phyloP scores from a whole-genome alignment of 2,113 vertebrate species.

The Periophthalmus modestus region DNA sequence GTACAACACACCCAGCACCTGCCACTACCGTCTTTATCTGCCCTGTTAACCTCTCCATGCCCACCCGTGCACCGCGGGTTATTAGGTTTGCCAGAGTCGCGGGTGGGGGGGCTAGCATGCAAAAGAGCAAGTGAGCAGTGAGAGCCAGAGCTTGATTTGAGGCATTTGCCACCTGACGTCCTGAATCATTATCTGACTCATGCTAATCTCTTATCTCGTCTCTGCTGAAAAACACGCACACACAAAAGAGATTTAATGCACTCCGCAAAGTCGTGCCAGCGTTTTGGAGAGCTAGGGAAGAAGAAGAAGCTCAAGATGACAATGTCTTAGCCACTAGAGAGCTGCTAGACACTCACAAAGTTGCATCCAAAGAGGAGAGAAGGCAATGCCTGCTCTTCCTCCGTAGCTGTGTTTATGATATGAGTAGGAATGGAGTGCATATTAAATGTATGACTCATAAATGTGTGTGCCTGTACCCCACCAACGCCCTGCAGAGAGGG shows the following conservation, averaged over 20 bases:
- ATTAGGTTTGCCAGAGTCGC: constrained; percentile 56
- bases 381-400: constrained; percentile 53
- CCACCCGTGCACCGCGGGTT: constrained; percentile 55
- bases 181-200: constrained; percentile 78
- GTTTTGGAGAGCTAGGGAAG: constrained; percentile 37
- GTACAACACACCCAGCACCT: constrained; percentile 45
- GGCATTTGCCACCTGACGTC: constrained; percentile 72
- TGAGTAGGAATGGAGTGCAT: constrained; percentile 73
- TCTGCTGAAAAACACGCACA: constrained; percentile 34
- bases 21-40: constrained; percentile 62
- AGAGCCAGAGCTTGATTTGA: constrained; percentile 57
- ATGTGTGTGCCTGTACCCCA: constrained; percentile 68
- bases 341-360: constrained; percentile 35
- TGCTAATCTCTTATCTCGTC: constrained; percentile 70
- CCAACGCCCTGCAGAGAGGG: constrained; percentile 70
- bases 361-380: constrained; percentile 37
- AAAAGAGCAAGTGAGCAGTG: constrained; percentile 42
- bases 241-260: neutral
- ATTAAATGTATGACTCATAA: constrained; percentile 79
- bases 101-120: constrained; percentile 16
- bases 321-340: constrained; percentile 33
- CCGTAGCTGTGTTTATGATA: constrained; percentile 64
- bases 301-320: constrained; percentile 23
- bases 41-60: constrained; percentile 60
- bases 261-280: constrained; percentile 29